Base-by-base conservation (phyloP, 2,888 invertebrate species). In the Lasioglossum calceatum region DNA sequence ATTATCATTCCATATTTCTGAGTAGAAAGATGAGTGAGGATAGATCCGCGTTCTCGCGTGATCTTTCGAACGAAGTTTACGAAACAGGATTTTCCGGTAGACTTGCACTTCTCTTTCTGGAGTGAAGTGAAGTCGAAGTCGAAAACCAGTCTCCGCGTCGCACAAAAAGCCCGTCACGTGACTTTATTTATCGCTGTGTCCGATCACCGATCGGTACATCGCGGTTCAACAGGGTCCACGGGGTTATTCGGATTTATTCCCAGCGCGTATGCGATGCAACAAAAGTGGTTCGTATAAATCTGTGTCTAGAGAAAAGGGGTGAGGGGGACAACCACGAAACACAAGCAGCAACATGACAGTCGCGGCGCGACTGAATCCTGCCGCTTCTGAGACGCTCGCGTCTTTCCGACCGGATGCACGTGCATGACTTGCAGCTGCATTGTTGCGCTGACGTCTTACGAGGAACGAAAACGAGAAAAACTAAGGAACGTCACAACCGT, bases 391-490 rank as follows among this genome's bases (percentile, higher is more conserved):
- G 79, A 85, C 76, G 78, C 84, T 71, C 32, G 72, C 78, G 54
- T 77, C 81, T 82, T 88, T 87, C 83, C 88, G 81, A 79, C 61
- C 77, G 88, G 79, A 84, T 85, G 78, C 88, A 77, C 85, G 85
- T 74, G 78, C 64, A 61, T 81, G 81, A 71, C 75, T 61, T 76
- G 78, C 81, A 44, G 78, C 78, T 61, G 81, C 84, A 90, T 90
- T 90, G 90, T 90, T 87, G 83, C 83, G 67, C 82, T 71, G 90
- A 86, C 86, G 77, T 85, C 64, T 82, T 27, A 44, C 32, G 80
- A 80, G 70, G 77, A 75, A 75, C 80, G 81, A 82, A 88, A 86
- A 86, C 84, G 82, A 79, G 88, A 79, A 83, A 77, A 83, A 79
- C 61, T 70, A 76, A 70, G 42, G 64, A 73, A 87, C 54, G 82